Evolutionary conservation across 2,888 invertebrate species (phyloP).

Genomic region (Hypolimnas misippus): DNA sequence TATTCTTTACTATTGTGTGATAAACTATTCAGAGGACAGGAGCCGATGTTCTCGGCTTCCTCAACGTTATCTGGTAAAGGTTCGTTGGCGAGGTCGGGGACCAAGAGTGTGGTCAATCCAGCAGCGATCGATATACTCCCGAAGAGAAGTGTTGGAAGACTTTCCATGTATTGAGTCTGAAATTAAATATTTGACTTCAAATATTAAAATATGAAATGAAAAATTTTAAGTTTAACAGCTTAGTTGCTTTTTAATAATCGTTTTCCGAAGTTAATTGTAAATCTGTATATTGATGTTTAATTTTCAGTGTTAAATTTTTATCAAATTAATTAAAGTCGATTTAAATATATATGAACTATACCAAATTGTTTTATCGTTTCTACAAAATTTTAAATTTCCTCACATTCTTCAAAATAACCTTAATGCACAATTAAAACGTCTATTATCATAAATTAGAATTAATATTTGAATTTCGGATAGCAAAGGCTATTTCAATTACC

Average conservation of each 20-base stretch:
- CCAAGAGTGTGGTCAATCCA: conserved; percentile 60
- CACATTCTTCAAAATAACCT: background rate
- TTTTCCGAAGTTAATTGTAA: too few relatives aligned
- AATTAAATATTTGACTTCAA: conserved; percentile 16
- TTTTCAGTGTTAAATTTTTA: too few relatives aligned
- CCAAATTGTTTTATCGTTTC: too few relatives aligned
- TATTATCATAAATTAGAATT: conserved; percentile 7
- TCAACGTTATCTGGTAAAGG: conserved; percentile 64
- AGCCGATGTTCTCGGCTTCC: conserved; percentile 44
- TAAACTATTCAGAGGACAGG: conserved; percentile 6
- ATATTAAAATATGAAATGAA: background rate
- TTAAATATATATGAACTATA: too few relatives aligned
- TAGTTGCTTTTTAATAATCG: too few relatives aligned
- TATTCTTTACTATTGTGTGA: conserved; percentile 4
- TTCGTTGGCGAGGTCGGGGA: conserved; percentile 68
- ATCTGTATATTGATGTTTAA: too few relatives aligned
- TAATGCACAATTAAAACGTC: background rate
- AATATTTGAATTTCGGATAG: conserved; percentile 6
- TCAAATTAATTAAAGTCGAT: too few relatives aligned
- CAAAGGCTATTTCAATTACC: conserved; percentile 45
- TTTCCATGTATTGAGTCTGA: conserved; percentile 64
- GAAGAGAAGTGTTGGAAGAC: conserved; percentile 69
- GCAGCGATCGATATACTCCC: conserved; percentile 64
- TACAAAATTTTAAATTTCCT: background rate
- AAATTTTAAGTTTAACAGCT: too few relatives aligned